Evolutionary conservation across 2,797 vertebrate species (phyloP), one percentile per base, ranked within the genome.

Genomic region (Odontamblyopus lacepedii): DNA sequence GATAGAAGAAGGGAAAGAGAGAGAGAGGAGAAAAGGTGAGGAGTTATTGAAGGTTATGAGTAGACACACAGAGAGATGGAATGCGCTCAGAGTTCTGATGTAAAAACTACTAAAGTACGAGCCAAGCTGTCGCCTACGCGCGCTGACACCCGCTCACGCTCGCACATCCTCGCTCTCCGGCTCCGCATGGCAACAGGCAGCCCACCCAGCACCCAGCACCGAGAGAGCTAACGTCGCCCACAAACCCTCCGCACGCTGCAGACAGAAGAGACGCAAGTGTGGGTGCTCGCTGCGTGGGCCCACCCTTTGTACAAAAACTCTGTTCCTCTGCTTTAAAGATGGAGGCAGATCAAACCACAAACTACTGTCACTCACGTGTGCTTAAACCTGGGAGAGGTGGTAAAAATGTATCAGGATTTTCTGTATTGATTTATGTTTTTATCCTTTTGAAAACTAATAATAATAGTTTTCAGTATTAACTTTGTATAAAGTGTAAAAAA

Each of bases 121-220:
- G 85, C 67, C 32, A n/a, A 74, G 85, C 57, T 73, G 63, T 75
- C 75, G 55, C 86, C 82, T 77, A 85, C 75, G 38, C 75, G 79
- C 67, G 73, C 79, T 75, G 82, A 88, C 85, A 83, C 81, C 85
- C 79, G 87, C 78, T 80, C 73, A 85, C 73, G 69, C 85, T 87
- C 76, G 84, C 56, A 73, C 79, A 79, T 74, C 75, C 70, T 71
- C 71, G 73, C 27, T 19, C 55, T 65, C 63, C 64, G 53, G 66
- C 71, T 62, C 6, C 16, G 72, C 83, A 83, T 73, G 75, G 83
- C 82, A 88, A 84, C 88, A 84, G 73, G 71, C 53, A 16, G 78
- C 23, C 71, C 85, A 76, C 72, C 73, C 75, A 88, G 86, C 76
- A 68, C 12, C n/a, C 26, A 29, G 5, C 26, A n/a, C 51, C 50